These are phyloP conservation scores for Strongylocentrotus purpuratus DNA, from an alignment of 35 echinoderm and acorn worm genomes.

Conservation along the genomic window DNA sequence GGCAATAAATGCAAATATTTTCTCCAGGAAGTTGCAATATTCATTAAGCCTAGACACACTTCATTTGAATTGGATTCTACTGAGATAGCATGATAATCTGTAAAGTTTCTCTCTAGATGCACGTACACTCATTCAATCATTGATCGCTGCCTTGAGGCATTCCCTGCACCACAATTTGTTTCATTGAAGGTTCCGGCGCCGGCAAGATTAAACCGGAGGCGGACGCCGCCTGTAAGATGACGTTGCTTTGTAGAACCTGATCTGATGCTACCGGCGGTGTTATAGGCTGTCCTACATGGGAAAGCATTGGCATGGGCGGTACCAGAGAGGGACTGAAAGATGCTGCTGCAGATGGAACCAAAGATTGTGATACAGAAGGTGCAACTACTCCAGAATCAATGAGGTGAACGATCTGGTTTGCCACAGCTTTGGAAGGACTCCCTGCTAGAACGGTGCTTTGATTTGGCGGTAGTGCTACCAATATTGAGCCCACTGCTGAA, in stretches of 20 bases:
- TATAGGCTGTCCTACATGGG: neutral
- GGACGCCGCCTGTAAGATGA: neutral
- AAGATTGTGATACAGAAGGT: neutral
- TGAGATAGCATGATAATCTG: neutral
- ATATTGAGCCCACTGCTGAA: neutral
- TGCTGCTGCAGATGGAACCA: neutral
- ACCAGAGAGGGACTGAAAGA: neutral
- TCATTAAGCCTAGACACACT: neutral
- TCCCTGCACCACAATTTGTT: neutral
- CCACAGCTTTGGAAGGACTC: neutral
- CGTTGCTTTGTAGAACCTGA: neutral
- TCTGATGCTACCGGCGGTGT: neutral
- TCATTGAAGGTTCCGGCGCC: slow-evolving; percentile 16
- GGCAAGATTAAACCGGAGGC: neutral
- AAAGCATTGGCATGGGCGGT: neutral
- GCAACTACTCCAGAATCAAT: neutral
- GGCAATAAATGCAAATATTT: neutral
- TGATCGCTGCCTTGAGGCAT: neutral
- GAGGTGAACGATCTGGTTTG: neutral
- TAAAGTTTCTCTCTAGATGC: neutral
- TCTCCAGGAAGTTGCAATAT: neutral
- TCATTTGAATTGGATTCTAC: neutral
- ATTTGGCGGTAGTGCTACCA: neutral
- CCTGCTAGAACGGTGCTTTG: neutral
- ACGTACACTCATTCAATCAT: neutral